Evolutionary conservation across 2,797 vertebrate genomes (phyloP).

Genomic region (Numenius phaeopus): DNA sequence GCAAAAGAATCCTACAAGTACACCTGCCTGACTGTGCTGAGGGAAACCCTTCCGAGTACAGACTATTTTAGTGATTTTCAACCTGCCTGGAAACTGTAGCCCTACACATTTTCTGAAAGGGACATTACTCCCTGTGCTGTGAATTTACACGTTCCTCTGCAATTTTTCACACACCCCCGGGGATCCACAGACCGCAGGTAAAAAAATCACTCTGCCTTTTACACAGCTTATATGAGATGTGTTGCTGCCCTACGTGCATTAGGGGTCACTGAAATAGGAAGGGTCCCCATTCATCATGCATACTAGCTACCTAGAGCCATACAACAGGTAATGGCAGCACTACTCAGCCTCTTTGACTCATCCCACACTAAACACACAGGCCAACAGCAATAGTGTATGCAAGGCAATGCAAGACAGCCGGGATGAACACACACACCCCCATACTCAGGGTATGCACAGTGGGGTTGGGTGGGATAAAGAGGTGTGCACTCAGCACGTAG

Average conservation of each 20-base stretch:
- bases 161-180: not conserved
- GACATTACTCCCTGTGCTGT: not conserved
- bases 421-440: not conserved
- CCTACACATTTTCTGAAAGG: not conserved
- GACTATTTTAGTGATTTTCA: not conserved
- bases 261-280: not conserved
- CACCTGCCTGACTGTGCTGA: not conserved
- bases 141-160: not conserved
- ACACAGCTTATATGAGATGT: not conserved
- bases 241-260: not conserved
- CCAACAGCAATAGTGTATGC: not conserved
- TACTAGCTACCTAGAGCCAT: not conserved
- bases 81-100: not conserved
- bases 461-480: not conserved
- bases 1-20: not conserved
- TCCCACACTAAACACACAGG: not conserved
- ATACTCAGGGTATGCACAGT: not conserved
- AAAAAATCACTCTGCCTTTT: not conserved
- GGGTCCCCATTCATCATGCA: not conserved
- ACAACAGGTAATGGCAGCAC: not conserved
- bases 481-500: rapidly evolving
- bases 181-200: not conserved
- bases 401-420: not conserved
- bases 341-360: not conserved
- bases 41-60: not conserved